phyloP scores from a whole-genome alignment of 37 sponge, comb jelly and placozoan genomes.

The Chondrosia reniformis region DNA sequence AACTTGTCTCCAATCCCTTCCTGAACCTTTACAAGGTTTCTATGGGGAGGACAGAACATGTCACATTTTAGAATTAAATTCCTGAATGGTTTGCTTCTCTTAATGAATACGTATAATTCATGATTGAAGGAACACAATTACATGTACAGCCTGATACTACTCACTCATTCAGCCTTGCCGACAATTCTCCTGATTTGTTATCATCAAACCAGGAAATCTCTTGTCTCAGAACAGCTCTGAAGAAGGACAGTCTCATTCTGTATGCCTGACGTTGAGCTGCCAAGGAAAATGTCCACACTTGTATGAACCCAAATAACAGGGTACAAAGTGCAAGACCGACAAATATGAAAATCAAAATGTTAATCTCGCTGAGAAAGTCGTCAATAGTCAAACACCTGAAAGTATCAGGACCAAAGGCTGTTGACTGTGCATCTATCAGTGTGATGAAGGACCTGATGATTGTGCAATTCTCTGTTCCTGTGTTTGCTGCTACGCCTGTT shows the following conservation, averaged over 20 bases:
- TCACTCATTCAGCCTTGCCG: constrained; percentile 79
- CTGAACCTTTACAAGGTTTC: constrained; percentile 91
- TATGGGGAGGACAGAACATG: constrained; percentile 1
- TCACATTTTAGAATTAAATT: too few relatives aligned
- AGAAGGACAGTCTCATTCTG: constrained; percentile 67
- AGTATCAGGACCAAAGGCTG: neutral
- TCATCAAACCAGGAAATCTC: constrained; percentile 95
- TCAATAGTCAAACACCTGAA: neutral
- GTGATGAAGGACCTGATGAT: neutral
- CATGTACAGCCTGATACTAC: too few relatives aligned
- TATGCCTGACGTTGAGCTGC: constrained; percentile 63
- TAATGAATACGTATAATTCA: too few relatives aligned
- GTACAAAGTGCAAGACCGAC: neutral
- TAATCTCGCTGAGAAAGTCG: neutral
- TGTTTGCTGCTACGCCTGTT: neutral
- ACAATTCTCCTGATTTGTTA: constrained; percentile 61
- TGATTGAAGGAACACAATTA: too few relatives aligned
- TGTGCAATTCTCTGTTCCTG: neutral
- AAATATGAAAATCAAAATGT: neutral
- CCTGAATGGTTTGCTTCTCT: too few relatives aligned
- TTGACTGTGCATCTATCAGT: too few relatives aligned
- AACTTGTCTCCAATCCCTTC: constrained; percentile 92
- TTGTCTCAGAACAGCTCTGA: constrained; percentile 73
- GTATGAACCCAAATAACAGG: neutral
- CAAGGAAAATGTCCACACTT: constrained; percentile 27